These are phyloP conservation scores for Marronus borbonicus DNA, from an alignment of 2,888 invertebrate species.

Conservation along the genomic window DNA sequence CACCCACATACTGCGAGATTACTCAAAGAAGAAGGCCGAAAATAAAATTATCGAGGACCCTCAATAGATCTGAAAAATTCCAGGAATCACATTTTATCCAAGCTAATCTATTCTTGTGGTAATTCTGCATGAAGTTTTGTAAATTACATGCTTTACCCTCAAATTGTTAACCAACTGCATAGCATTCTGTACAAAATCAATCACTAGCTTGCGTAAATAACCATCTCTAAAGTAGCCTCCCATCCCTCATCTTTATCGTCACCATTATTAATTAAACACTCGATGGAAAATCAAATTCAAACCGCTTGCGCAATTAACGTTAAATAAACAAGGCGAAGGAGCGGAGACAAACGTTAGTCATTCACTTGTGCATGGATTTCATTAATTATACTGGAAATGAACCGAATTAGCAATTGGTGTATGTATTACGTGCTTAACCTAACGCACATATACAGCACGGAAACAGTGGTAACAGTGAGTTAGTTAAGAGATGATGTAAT, in stretches of 20 bases:
- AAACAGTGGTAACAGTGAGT: slow-evolving; percentile 65
- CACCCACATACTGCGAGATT: no score
- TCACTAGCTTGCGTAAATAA: not conserved
- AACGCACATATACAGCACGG: slow-evolving; percentile 56
- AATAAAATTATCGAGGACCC: no score
- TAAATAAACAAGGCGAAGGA: slow-evolving; percentile 37
- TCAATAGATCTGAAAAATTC: no score
- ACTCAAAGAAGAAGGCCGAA: no score
- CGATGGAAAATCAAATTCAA: slow-evolving; percentile 50
- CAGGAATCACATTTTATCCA: no score
- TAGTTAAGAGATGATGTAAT: slow-evolving; percentile 68
- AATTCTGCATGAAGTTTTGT: no score
- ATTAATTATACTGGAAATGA: slow-evolving; percentile 58
- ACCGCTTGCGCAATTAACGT: slow-evolving; percentile 51
- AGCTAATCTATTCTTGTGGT: no score
- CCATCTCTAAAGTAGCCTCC: not conserved
- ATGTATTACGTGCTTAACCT: slow-evolving; percentile 56
- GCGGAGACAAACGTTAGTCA: slow-evolving; percentile 39
- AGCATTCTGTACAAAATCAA: not conserved
- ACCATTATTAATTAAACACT: slow-evolving; percentile 49
- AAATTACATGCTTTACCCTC: no score
- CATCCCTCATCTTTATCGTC: slow-evolving; percentile 19
- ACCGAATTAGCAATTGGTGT: slow-evolving; percentile 59
- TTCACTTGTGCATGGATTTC: slow-evolving; percentile 57
- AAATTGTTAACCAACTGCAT: not conserved